Conservation (phyloP, 2,113 vertebrate species). For the Tympanuchus pallidicinctus region DNA sequence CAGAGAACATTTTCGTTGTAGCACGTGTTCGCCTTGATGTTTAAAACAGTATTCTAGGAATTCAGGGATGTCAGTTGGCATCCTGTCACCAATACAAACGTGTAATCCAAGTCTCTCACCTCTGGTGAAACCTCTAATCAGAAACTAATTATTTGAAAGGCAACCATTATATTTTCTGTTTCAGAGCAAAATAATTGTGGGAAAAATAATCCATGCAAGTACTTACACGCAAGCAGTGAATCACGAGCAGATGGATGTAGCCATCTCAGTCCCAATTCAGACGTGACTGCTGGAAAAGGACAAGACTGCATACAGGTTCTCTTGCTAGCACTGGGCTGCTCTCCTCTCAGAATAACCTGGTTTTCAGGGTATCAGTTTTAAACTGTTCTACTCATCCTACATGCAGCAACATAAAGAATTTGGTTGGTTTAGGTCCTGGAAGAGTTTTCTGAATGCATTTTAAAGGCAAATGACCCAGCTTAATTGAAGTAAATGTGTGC, state of each 20-base stretch:
- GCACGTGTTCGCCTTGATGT: fast-evolving
- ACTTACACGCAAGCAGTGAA: neutral
- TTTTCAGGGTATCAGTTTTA: neutral
- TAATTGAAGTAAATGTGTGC: neutral
- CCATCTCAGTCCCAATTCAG: neutral
- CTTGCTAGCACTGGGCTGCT: neutral
- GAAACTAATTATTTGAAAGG: neutral
- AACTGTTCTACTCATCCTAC: neutral
- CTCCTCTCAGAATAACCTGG: neutral
- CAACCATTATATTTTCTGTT: neutral
- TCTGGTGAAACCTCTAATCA: neutral
- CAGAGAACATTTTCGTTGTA: neutral
- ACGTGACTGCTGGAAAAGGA: neutral
- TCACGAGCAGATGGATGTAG: fast-evolving
- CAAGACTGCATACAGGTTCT: neutral
- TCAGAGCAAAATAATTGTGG: neutral
- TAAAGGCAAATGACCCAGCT: neutral
- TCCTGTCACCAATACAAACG: neutral
- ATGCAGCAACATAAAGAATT: neutral
- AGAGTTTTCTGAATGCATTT: neutral
- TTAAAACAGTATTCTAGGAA: neutral
- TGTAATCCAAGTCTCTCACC: neutral
- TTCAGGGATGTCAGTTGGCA: neutral
- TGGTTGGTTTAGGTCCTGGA: neutral
- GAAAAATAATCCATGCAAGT: neutral